Conservation (phyloP, 2,113 vertebrate genomes). For the Recurvirostra avosetta region DNA sequence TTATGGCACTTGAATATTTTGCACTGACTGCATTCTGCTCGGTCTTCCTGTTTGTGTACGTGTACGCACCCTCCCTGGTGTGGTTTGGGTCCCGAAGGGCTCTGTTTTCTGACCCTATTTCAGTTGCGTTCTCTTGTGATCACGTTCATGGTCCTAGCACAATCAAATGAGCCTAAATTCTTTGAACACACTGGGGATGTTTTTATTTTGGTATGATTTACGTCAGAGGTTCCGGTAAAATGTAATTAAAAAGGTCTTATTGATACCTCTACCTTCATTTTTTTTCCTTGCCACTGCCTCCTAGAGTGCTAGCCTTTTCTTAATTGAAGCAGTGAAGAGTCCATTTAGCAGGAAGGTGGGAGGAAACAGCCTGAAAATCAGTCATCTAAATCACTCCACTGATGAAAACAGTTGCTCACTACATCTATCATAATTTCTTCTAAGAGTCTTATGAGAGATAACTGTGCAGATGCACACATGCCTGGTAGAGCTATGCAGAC, state of each 20-base stretch:
- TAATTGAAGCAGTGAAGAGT: slow-evolving; percentile 43
- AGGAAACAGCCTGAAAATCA: slow-evolving; percentile 32
- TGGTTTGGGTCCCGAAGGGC: background rate
- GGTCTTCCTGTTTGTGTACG: background rate
- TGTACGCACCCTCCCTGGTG: fast-evolving
- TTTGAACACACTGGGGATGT: background rate
- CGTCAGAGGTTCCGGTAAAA: background rate
- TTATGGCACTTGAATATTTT: background rate
- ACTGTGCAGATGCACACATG: background rate
- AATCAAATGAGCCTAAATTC: background rate
- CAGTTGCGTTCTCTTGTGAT: background rate
- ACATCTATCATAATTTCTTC: slow-evolving; percentile 43
- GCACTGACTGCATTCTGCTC: background rate
- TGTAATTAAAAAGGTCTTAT: slow-evolving; percentile 15
- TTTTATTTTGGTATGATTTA: slow-evolving; percentile 19
- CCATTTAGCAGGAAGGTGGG: slow-evolving; percentile 50
- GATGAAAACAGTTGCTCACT: slow-evolving; percentile 30
- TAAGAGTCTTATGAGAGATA: background rate
- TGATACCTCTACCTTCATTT: background rate
- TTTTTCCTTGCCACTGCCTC: background rate
- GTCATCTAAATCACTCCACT: slow-evolving; percentile 40
- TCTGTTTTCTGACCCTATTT: background rate
- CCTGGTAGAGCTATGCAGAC: background rate
- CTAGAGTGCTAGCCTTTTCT: background rate
- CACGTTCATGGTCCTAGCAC: background rate